Evolutionary conservation across 2,797 vertebrate genomes (phyloP), one percentile per base, ranked within the genome.

Genomic region (Pithecia hirsuta): DNA sequence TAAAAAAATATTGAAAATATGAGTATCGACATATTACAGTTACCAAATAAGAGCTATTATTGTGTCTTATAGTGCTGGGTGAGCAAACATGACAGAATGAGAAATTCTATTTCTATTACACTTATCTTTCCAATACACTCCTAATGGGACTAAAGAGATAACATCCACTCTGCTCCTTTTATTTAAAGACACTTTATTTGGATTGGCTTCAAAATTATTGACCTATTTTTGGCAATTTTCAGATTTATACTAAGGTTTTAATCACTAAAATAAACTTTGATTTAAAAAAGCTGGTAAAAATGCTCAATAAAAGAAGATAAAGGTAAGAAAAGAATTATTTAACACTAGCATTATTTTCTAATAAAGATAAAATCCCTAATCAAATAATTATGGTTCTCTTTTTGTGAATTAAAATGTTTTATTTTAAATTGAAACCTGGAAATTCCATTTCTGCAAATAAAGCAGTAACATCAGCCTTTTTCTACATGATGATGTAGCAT

Each of bases 271-370:
- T 76, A 13, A 88, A 44, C 81, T 61, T 93, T 94, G 46, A 85
- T 55, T 55, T 92, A 70, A 89, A 87, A 87, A 96, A 86, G 57
- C 20, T 95, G 30, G 97, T 95, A 67, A 22, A 46, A 93, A 92
- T 93, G 12, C 52, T 97, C 81, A 70, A 91, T 97, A 96, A 97
- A 97, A 96, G 72, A 44, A 91, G 8, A n/a, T 33, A 55, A 72
- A 97, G 36, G 30, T 83, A 39, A 94, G 98, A 97, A 84, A 88
- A 52, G 72, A 90, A 93, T 75, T 61, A 86, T 94, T 94, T 85
- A 97, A 95, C 91, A 84, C 72, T 93, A 96, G 39, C 59, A 61
- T 97, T 95, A 88, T 97, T 97, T 98, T 97, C 46, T 90, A 89
- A 86, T 44, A 93, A 94, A 96, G 64, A 83, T 95, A 97, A 94